Base-by-base conservation (phyloP, 2,797 vertebrate species). In the Propithecus perrieri region DNA sequence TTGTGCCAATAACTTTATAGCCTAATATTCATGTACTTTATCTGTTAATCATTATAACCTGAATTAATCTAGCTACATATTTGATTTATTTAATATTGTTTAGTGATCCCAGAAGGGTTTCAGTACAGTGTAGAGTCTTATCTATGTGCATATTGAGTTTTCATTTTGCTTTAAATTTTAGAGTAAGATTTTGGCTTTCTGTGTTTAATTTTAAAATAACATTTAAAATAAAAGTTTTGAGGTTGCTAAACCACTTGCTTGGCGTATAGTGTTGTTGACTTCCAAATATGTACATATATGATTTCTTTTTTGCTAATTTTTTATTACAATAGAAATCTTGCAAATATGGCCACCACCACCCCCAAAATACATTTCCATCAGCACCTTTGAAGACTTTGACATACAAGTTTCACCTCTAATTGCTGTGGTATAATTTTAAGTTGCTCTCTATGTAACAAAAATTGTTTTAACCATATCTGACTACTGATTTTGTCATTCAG, bases 1-100 rank as follows among this genome's bases (percentile, higher is more conserved):
- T 97, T 83, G 63, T 96, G 69, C 89, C 80, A 97, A 98, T 98
- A 97, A 95, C 94, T 98, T 98, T 97, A 94, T 97, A 97, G 96
- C 87, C 35, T 96, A 95, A 96, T 98, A 98, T 95, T 97, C 92
- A 91, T 96, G 61, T 74, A 89, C 50, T 97, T 98, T 43, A 43
- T 43, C 43, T 98, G 97, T 97, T 98, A 98, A 97, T 98, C 97
- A 97, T 86, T 67, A 67, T 97, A 89, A 71, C 63, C 83, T 93
- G 96, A 98, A 97, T 97, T 97, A 98, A 98, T 98, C 87, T 94
- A 85, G 74, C 78, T 96, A 94, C 67, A 85, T 91, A 92, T 97
- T 71, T 95, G 89, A 98, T 97, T 98, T 97, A 97, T 97, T 97
- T 97, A 57, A 94, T 90, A 76, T 0, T 94, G 83, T 92, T 98